Conservation (phyloP, 2,113 vertebrate species). For the Mionectes macconnelli region DNA sequence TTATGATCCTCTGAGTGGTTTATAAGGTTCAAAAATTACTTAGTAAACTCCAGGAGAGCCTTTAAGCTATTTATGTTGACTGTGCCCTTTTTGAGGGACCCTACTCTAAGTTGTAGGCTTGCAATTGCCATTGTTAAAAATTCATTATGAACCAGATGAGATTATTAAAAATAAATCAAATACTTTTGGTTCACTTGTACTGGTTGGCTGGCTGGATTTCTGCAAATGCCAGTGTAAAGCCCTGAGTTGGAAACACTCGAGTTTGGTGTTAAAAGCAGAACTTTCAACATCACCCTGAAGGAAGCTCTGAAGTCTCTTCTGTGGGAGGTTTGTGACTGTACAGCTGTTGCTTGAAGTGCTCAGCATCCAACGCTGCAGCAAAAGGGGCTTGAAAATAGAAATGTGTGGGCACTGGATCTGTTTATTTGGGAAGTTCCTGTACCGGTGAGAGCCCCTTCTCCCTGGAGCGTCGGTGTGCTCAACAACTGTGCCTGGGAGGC, state of each 20-base stretch:
- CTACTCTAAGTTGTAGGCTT: not conserved
- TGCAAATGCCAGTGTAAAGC: not conserved
- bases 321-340: not conserved
- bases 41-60: not conserved
- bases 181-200: not conserved
- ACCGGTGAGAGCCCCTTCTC: not conserved
- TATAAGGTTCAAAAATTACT: not conserved
- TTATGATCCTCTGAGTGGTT: not conserved
- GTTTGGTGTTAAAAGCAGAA: not conserved
- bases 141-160: not conserved
- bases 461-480: not conserved
- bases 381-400: not conserved
- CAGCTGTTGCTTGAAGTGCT: not conserved
- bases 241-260: not conserved
- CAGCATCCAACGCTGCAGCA: not conserved
- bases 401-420: not conserved
- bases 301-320: not conserved
- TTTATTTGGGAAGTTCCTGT: not conserved
- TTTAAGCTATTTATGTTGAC: conserved; percentile 21
- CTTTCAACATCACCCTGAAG: not conserved
- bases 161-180: conserved; percentile 47
- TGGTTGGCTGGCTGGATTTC: not conserved
- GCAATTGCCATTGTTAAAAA: conserved; percentile 34
- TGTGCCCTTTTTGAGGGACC: not conserved
- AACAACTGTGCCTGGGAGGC: not conserved